Evolutionary conservation across 2,888 invertebrate species (phyloP), one percentile per base, ranked within the genome.

Genomic region (Stomorhina lunata): DNA sequence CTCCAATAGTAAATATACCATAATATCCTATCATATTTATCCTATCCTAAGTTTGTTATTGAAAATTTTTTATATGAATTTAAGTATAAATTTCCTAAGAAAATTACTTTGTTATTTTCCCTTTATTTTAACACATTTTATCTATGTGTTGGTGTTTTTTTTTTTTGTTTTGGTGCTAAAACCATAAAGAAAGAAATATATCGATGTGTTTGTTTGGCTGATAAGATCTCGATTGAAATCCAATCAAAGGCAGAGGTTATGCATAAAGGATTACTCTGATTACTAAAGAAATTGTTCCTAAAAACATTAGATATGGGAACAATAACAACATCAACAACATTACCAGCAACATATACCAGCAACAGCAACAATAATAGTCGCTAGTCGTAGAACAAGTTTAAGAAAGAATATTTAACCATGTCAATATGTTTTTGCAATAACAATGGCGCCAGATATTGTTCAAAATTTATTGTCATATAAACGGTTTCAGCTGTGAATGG

Each of bases 381-480:
- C n/a, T n/a, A n/a, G n/a, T n/a, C n/a, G n/a, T n/a, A n/a, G n/a
- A n/a, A n/a, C n/a, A n/a, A n/a, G n/a, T n/a, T n/a, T n/a, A n/a
- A n/a, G n/a, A n/a, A n/a, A n/a, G n/a, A n/a, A n/a, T 27, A 78
- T 78, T 66, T 63, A 71, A 57, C 55, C 59, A 66, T 69, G 75
- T 61, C 82, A 76, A 79, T 82, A 79, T 79, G 82, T 82, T 79
- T 79, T 79, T 82, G 75, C 82, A 61, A 82, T 71, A 82, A 82
- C 79, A 82, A 76, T 76, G 82, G 82, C 82, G 82, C 82, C 82
- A 79, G 79, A 76, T 68, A 79, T 82, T 79, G 69, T 82, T 76
- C 69, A 79, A 76, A 82, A 79, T 82, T 82, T 82, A 82, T 82
- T 82, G 82, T 72, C 79, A 79, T 76, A 50, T 79, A 76, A 82